Evolutionary conservation across 2,888 invertebrate species (phyloP), one percentile per base, ranked within the genome.

Genomic region (Patella pellucida): DNA sequence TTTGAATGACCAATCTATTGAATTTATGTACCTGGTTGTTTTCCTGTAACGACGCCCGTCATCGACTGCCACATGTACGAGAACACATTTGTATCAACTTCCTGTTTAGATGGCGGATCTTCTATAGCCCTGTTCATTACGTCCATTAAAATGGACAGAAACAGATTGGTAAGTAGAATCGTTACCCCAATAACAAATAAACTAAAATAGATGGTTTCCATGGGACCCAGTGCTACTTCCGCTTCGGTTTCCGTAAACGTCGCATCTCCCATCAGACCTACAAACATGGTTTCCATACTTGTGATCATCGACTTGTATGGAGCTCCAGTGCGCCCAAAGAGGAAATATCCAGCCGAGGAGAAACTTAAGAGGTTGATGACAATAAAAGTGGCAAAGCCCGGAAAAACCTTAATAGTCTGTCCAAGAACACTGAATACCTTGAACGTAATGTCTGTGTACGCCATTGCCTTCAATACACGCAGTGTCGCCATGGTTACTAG

Each of bases 171-270:
- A 15, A 87, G 80, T 51, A 85, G 76, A 73, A 86, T 86, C 16
- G 85, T 84, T 15, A 85, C 79, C 27, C 84, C 80, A 68, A 85
- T 77, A 50, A 85, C 80, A 71, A 83, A 84, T 0, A 82, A 75
- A 73, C 83, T 77, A 76, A 86, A 86, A 76, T 85, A 87, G 31
- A 86, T 78, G 71, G 83, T 83, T n/a, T 84, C 82, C 76, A 84
- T 78, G 51, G 62, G 54, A 11, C n/a, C 16, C 0, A 84, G 68
- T 14, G 82, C 83, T 56, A 80, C 80, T 1, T 80, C 79, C 7
- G 77, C 76, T 15, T 83, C 82, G 19, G 85, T 79, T 52, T 85
- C 82, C 2, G 78, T 81, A 72, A 85, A 85, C 54, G 82, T 77
- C 52, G 84, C 81, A 68, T 85, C 84, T 2, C 87, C 87, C 9